Evolutionary conservation across 2,888 invertebrate species (phyloP).

Genomic region (Athetis lepigone): DNA sequence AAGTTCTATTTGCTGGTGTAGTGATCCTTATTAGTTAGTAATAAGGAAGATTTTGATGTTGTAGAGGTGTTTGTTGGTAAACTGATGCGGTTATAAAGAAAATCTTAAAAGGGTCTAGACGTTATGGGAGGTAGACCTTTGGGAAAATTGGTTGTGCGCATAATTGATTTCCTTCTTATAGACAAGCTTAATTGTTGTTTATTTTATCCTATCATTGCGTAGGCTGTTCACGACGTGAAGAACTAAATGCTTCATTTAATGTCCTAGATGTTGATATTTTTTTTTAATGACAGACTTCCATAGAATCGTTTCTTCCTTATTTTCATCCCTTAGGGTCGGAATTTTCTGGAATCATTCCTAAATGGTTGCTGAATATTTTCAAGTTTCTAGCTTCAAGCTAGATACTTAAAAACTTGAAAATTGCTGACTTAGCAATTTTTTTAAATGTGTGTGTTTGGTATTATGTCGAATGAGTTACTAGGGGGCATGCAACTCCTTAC

Average conservation of each 20-base stretch:
- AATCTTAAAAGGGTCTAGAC: slow-evolving; percentile 73
- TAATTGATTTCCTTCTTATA: slow-evolving; percentile 56
- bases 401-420: too few relatives aligned
- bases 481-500: too few relatives aligned
- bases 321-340: too few relatives aligned
- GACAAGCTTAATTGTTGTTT: slow-evolving; percentile 37
- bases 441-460: too few relatives aligned
- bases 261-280: too few relatives aligned
- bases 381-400: too few relatives aligned
- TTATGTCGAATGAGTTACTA: too few relatives aligned
- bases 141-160: slow-evolving; percentile 71
- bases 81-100: slow-evolving; percentile 65
- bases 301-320: too few relatives aligned
- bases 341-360: too few relatives aligned
- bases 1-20: slow-evolving; percentile 57
- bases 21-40: slow-evolving; percentile 39
- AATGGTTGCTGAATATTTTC: too few relatives aligned
- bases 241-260: background rate
- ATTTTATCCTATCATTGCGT: slow-evolving; percentile 6
- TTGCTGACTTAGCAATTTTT: too few relatives aligned
- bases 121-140: slow-evolving; percentile 78
- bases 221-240: background rate
- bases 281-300: too few relatives aligned
- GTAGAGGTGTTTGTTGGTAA: slow-evolving; percentile 12
- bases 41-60: slow-evolving; percentile 43